Percentiles rank a stretch among this genome's conserved stretches.
Evolutionary conservation across 2,888 invertebrate genomes (phyloP).

Genomic region (Heliconius ismenius): DNA sequence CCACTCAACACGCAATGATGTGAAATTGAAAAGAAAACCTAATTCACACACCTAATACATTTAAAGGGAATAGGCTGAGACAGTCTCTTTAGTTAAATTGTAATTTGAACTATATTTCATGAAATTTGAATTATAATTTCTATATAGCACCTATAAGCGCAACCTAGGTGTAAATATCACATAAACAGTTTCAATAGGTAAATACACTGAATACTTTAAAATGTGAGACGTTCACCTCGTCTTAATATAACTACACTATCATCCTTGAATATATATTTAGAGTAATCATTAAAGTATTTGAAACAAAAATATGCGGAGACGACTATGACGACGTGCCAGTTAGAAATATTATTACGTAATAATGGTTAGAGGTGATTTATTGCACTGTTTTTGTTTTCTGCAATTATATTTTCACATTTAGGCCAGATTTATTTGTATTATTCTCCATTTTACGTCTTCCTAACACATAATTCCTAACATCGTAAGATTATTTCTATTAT

Average conservation of each 20-base stretch:
- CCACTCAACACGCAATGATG: no score
- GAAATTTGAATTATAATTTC: no score
- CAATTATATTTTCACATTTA: background rate
- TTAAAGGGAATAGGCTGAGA: no score
- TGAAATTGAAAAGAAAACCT: no score
- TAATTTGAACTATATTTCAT: no score
- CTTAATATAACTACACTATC: constrained; percentile 8
- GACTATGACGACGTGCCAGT: background rate
- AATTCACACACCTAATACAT: no score
- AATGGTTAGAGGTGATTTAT: background rate
- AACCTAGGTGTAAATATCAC: background rate
- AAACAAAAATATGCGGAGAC: constrained; percentile 9
- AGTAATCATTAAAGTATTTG: constrained; percentile 21
- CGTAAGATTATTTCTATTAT: no score
- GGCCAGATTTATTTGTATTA: no score
- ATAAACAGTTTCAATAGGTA: background rate
- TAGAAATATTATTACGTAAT: background rate
- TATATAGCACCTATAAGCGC: background rate
- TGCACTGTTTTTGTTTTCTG: background rate
- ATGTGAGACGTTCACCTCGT: constrained; percentile 24
- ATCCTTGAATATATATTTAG: constrained; percentile 26
- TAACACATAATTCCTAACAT: no score
- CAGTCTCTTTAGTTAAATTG: no score
- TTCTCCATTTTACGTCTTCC: no score
- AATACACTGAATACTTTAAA: background rate